Percentiles rank a stretch among this genome's conserved stretches.
phyloP scores from a whole-genome alignment of 2,888 invertebrate genomes.

The Perithous albicinctus region DNA sequence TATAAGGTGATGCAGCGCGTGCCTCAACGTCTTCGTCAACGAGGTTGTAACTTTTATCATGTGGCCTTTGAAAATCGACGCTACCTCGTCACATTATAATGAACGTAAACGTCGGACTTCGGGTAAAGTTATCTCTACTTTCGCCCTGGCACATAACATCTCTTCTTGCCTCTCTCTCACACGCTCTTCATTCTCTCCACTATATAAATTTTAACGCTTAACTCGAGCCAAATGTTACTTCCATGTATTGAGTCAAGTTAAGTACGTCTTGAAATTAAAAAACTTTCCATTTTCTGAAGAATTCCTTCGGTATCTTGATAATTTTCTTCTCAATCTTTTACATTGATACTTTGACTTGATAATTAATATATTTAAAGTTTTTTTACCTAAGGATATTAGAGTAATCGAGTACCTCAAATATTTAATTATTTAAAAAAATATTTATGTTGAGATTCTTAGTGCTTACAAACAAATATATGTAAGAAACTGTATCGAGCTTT shows the following conservation, averaged over 20 bases:
- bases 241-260: conserved; percentile 3
- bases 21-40: conserved; percentile 10
- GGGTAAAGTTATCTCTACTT: conserved; percentile 15
- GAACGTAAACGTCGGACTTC: conserved; percentile 7
- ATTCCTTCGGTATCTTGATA: background rate
- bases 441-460: too few relatives aligned
- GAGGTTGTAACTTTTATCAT: conserved; percentile 42
- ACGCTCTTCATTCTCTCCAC: background rate
- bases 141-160: background rate
- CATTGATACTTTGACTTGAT: background rate
- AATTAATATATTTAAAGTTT: background rate
- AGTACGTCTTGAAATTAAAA: conserved; percentile 15
- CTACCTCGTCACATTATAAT: background rate
- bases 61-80: conserved; percentile 40
- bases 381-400: background rate
- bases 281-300: conserved; percentile 19
- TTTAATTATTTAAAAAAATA: too few relatives aligned
- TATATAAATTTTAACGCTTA: conserved; percentile 15
- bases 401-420: background rate
- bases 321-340: background rate
- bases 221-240: conserved; percentile 32
- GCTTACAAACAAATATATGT: too few relatives aligned
- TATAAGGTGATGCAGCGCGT: background rate
- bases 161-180: background rate
- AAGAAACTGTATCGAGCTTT: too few relatives aligned